A percentile compares a stretch with the other conserved stretches of the same genome.
Conservation (phyloP, 2,113 vertebrate genomes). For the Falcunculus frontatus region DNA sequence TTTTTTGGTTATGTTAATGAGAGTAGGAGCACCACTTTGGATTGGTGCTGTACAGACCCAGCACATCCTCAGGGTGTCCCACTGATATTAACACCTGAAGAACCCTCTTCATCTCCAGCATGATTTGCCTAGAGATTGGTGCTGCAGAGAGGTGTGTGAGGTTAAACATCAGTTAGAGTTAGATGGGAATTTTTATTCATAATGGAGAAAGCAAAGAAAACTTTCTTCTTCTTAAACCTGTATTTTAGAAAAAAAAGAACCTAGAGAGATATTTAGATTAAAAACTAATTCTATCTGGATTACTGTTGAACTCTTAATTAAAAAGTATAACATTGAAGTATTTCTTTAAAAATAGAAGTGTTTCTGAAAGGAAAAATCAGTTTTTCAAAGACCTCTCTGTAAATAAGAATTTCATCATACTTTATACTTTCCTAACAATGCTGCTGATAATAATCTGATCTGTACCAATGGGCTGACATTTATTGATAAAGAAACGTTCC, state of each 20-base stretch:
- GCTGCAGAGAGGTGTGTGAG: background rate
- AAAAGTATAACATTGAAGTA: background rate
- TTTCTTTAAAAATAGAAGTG: background rate
- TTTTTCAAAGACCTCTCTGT: background rate
- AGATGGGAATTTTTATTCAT: background rate
- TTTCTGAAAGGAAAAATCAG: background rate
- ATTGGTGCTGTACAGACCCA: background rate
- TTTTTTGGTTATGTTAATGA: background rate
- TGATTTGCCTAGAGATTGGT: background rate
- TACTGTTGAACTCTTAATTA: background rate
- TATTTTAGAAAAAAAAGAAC: background rate
- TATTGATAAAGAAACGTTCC: background rate
- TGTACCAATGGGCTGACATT: background rate
- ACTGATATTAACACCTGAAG: fast-evolving
- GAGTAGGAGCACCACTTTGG: background rate
- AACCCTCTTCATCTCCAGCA: background rate
- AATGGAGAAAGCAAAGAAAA: background rate
- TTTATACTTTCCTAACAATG: background rate
- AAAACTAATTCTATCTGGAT: background rate
- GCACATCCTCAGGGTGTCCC: background rate
- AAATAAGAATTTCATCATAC: background rate
- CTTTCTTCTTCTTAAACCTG: fast-evolving
- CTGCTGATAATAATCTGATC: background rate
- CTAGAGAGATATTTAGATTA: background rate
- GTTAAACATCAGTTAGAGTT: background rate